Conservation (phyloP, 2,888 invertebrate genomes). For the Cheilosia scutellata region DNA sequence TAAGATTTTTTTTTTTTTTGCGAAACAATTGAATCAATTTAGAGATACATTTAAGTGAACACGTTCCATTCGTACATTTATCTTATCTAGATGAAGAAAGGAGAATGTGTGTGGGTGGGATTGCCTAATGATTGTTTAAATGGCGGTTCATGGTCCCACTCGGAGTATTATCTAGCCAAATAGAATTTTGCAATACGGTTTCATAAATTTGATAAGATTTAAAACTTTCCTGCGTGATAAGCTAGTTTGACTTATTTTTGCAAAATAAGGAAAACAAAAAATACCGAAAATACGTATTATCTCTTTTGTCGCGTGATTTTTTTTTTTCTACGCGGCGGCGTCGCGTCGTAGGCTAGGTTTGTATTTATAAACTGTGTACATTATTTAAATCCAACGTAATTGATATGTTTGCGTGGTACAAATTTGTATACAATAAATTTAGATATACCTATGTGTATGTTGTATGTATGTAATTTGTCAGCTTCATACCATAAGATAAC, state of each 20-base stretch:
- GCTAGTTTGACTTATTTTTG: background rate
- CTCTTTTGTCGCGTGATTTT: too few relatives aligned
- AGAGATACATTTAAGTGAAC: conserved; percentile 28
- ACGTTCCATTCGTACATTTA: conserved; percentile 32
- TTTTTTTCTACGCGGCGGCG: too few relatives aligned
- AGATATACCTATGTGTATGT: too few relatives aligned
- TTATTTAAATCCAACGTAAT: too few relatives aligned
- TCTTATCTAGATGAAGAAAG: conserved; percentile 31
- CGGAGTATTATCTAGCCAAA: background rate
- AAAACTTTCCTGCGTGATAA: background rate
- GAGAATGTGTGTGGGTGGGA: conserved; percentile 38
- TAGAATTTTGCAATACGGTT: conserved; percentile 39
- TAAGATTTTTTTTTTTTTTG: conserved; percentile 40
- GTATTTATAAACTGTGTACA: too few relatives aligned
- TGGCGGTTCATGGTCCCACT: background rate
- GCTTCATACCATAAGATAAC: too few relatives aligned
- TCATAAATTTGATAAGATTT: conserved; percentile 27
- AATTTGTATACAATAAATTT: too few relatives aligned
- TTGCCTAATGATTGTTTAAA: conserved; percentile 22
- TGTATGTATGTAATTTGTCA: too few relatives aligned
- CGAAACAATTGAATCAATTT: conserved; percentile 60
- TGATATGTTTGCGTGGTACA: too few relatives aligned
- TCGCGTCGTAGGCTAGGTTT: too few relatives aligned
- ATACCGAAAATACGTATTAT: too few relatives aligned
- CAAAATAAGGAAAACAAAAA: background rate